Evolutionary conservation across 2,888 invertebrate genomes (phyloP).

Genomic region (Orthosia cruda): DNA sequence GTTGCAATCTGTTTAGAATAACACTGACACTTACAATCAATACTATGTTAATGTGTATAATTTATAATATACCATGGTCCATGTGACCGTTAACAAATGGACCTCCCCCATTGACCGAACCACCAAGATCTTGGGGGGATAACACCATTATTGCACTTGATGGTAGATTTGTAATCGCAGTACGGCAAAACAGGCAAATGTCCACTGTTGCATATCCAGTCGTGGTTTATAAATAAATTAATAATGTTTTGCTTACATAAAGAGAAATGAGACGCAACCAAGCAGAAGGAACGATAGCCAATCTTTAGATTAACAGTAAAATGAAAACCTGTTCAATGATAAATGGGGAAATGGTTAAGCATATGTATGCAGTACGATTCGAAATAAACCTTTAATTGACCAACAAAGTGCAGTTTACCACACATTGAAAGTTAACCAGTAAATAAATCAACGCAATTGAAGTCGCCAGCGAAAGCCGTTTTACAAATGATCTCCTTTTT

Average conservation of each 20-base stretch:
- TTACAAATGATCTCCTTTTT: conserved; percentile 70
- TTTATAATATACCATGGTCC: conserved; percentile 1
- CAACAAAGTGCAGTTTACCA: conserved; percentile 44
- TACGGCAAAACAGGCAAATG: conserved; percentile 11
- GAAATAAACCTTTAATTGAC: conserved; percentile 52
- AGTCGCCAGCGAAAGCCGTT: conserved; percentile 63
- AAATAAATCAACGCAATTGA: conserved; percentile 65
- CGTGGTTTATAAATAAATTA: conserved; percentile 24
- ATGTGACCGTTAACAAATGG: conserved; percentile 1
- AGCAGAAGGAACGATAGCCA: conserved; percentile 34
- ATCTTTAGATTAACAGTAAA: conserved; percentile 28
- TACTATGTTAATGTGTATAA: neutral
- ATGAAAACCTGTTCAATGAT: conserved; percentile 45
- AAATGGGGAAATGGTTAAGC: conserved; percentile 39
- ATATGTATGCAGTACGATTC: conserved; percentile 24
- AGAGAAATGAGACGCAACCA: conserved; percentile 33
- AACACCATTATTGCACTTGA: conserved; percentile 21
- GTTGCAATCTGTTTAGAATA: conserved; percentile 7
- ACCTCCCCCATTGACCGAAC: conserved; percentile 16
- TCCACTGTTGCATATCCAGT: conserved; percentile 9
- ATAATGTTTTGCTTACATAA: conserved; percentile 28
- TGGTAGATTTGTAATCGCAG: conserved; percentile 20
- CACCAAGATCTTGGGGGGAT: conserved; percentile 48
- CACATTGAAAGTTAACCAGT: conserved; percentile 55
- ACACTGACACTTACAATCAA: conserved; percentile 1